Evolutionary conservation across 2,113 vertebrate genomes (phyloP).

Genomic region (Dromiciops gliroides): DNA sequence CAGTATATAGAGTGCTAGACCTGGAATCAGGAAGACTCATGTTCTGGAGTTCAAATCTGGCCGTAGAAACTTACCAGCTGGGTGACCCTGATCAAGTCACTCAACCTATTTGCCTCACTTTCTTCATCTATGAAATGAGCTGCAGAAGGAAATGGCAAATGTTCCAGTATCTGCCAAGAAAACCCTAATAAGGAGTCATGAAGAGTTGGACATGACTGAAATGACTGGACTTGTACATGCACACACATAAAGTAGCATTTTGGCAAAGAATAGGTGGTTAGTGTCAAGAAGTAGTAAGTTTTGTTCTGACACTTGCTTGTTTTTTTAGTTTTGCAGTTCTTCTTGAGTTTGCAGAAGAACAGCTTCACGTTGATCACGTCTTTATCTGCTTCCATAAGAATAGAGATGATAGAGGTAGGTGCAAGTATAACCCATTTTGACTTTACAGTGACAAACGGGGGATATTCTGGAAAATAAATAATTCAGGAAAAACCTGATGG

Average conservation of each 20-base stretch:
- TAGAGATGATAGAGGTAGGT: conserved; percentile 95
- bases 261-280: not conserved
- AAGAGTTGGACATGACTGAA: not conserved
- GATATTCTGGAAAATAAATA: not conserved
- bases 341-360: conserved; percentile 96
- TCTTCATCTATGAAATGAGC: not conserved
- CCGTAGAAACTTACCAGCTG: not conserved
- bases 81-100: not conserved
- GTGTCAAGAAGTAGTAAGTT: not conserved
- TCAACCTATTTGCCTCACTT: not conserved
- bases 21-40: not conserved
- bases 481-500: not conserved
- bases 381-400: conserved; percentile 98
- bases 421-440: rapidly evolving
- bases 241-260: not conserved
- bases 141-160: not conserved
- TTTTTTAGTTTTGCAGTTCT: conserved; percentile 91
- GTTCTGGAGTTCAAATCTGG: not conserved
- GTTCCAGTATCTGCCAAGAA: not conserved
- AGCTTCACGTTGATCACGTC: conserved; percentile 92
- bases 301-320: not conserved
- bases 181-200: not conserved
- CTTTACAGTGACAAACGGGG: too few species aligned
- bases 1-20: not conserved
- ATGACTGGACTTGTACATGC: not conserved